Evolutionary conservation across 2,888 invertebrate genomes (phyloP).

Genomic region (Drosophila fulvimacula): DNA sequence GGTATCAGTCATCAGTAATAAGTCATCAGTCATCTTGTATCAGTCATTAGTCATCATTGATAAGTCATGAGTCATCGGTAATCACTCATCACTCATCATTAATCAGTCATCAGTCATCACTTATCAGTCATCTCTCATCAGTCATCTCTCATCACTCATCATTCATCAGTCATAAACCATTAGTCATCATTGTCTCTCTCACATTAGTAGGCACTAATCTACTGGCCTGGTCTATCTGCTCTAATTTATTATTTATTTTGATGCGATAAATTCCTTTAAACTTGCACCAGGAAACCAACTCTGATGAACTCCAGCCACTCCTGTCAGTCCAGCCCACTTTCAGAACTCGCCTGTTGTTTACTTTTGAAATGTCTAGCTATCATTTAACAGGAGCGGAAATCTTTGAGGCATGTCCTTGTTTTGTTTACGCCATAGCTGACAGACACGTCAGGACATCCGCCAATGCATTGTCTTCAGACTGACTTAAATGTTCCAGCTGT

Average conservation of each 20-base stretch:
- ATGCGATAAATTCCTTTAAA: neutral
- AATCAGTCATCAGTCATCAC: neutral
- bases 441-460: conserved; percentile 28
- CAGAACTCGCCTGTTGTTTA: conserved; percentile 10
- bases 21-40: neutral
- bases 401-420: conserved; percentile 16
- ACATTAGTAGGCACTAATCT: no score
- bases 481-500: conserved; percentile 21
- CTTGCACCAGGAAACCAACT: neutral
- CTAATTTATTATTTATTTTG: neutral
- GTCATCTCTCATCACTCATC: neutral
- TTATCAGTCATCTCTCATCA: no score
- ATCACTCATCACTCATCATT: no score
- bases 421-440: conserved; percentile 10
- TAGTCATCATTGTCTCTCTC: no score
- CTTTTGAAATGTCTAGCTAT: conserved; percentile 9
- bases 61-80: no score
- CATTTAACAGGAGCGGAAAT: conserved; percentile 16
- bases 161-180: no score
- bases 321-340: neutral
- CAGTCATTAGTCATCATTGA: no score
- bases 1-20: neutral
- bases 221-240: neutral
- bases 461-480: conserved; percentile 2
- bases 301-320: neutral